Evolutionary conservation across 1,140 invertebrate species (phyloP), one percentile per base, ranked within the genome.

Genomic region (Drosophila eugracilis): DNA sequence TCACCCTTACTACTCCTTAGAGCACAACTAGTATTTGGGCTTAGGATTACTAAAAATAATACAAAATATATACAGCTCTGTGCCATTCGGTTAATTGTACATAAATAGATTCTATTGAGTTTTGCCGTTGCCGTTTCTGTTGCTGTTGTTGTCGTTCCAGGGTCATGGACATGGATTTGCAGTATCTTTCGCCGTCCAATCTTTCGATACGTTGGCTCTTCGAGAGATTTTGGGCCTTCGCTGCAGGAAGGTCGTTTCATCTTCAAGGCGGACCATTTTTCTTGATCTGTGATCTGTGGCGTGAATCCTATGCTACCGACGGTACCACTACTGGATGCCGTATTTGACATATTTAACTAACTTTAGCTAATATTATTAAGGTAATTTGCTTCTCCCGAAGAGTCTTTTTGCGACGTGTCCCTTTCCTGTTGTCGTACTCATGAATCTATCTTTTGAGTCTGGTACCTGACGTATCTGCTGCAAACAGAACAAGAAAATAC

Each of bases 1-100:
- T 49, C 78, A 21, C 32, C 28, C 30, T 69, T 73, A 28, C 42
- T 79, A 70, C 58, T 49, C 45, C 63, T 26, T 12, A 50, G 52
- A 77, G 81, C 81, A 81, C 59, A 72, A 70, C 79, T 67, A 75
- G 63, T 85, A 55, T 74, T 59, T 60, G 55, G 58, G 84, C 63
- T 55, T 86, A 85, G 62, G 21, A 85, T 77, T 70, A 71, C 74
- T 85, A 85, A 86, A 85, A 85, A 83, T 85, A 85, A 85, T 85
- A 85, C 62, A 85, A 86, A 85, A 86, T 86, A 85, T 85, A 85
- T 86, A 86, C 81, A 85, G 67, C 81, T 80, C 55, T 62, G 63
- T 81, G 81, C 81, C 81, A 85, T 85, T 67, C 77, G 81, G 72
- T 81, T 78, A 78, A 80, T 66, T 86, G 45, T 77, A 63, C 73